These are phyloP conservation scores for Eidolon helvum DNA, from an alignment of 2,113 vertebrate genomes.

Conservation along the genomic window DNA sequence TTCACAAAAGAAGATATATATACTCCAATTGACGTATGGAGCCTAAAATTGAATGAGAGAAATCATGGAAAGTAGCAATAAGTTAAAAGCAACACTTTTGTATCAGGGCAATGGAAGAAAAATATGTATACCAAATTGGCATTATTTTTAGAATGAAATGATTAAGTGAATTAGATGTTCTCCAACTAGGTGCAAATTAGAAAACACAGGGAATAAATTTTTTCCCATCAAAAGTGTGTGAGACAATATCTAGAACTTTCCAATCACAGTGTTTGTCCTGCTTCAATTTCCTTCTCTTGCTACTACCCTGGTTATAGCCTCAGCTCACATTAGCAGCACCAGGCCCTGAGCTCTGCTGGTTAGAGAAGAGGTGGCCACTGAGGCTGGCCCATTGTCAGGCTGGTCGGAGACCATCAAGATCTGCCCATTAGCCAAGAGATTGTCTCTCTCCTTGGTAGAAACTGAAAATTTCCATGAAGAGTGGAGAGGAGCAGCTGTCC, in stretches of 20 bases:
- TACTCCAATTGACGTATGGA: not conserved
- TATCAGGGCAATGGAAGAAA: not conserved
- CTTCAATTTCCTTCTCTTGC: not conserved
- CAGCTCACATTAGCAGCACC: not conserved
- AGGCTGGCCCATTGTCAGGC: not conserved
- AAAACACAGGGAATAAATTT: not conserved
- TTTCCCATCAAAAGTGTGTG: not conserved
- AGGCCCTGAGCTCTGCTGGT: not conserved
- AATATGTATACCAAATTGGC: not conserved
- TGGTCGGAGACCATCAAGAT: not conserved
- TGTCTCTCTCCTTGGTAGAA: not conserved
- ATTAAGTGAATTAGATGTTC: not conserved
- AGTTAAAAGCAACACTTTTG: not conserved
- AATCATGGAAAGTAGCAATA: not conserved
- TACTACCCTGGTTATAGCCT: not conserved
- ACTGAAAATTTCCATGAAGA: not conserved
- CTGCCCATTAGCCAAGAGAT: not conserved
- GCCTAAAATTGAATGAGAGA: not conserved
- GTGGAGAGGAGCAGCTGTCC: not conserved
- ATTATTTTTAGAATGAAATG: constrained; percentile 9
- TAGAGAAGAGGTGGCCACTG: not conserved
- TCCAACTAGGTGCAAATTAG: not conserved
- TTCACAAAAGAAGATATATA: constrained; percentile 1
- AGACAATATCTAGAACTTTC: not conserved
- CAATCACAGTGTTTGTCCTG: not conserved